Evolutionary conservation across 2,113 vertebrate species (phyloP).

Genomic region (Caretta caretta): DNA sequence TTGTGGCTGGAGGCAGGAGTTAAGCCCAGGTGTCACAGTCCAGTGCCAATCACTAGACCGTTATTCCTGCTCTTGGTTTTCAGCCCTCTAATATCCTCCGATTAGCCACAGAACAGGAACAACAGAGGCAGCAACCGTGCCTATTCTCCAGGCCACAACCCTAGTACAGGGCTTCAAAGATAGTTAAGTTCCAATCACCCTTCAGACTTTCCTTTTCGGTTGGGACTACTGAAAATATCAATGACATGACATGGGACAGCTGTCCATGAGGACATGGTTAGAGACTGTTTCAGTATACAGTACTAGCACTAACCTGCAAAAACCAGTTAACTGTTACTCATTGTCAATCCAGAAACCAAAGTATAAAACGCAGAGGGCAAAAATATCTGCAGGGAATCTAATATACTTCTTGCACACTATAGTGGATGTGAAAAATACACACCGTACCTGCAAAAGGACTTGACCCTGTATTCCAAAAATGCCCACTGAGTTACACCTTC

Average conservation of each 20-base stretch:
- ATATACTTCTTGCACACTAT: neutral
- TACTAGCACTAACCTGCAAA: neutral
- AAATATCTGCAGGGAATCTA: neutral
- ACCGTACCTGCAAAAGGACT: rapidly evolving
- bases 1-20: neutral
- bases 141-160: neutral
- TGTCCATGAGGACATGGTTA: neutral
- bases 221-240: neutral
- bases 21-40: neutral
- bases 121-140: neutral
- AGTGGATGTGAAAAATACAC: neutral
- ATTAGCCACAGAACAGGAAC: neutral
- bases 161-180: neutral
- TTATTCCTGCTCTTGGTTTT: neutral
- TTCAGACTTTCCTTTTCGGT: neutral
- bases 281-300: neutral
- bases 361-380: neutral
- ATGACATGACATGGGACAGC: neutral
- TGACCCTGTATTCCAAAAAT: neutral
- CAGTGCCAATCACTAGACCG: neutral
- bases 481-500: neutral
- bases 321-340: neutral
- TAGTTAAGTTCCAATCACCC: neutral
- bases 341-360: neutral
- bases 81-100: neutral